Evolutionary conservation across 2,113 vertebrate genomes (phyloP), one percentile per base, ranked within the genome.

Genomic region (Zosterops japonicus): DNA sequence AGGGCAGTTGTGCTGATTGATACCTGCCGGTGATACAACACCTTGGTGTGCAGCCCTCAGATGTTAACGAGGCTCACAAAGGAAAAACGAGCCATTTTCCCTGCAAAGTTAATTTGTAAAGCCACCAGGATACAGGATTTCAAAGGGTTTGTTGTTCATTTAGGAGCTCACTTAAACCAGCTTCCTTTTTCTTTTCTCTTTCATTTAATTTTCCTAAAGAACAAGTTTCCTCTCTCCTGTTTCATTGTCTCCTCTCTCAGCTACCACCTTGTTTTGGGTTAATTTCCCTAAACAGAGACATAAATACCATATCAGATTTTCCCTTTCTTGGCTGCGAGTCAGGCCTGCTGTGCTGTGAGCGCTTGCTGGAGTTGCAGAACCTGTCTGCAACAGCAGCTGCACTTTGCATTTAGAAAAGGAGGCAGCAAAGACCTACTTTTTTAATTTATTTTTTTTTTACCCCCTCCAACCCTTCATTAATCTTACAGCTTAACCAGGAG

Each of bases 331-430:
- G 93, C 90, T 82, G 42, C 0, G 2, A 87, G 50, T 97, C 93
- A 96, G 90, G 47, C 77, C 83, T 90, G 90, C 90, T 95, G 88
- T 94, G 90, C 90, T 94, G 81, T 64, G 83, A 89, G 93, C 47
- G 77, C 77, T 85, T 50, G 33, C 23, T 89, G 83, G 77, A 91
- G 95, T 13, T 27, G 18, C 63, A 90, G 80, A 92, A 94, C 86
- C 84, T 61, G 69, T 82, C 89, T 68, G 50, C 86, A 83, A 11
- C 36, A 91, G 86, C 93, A 96, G 74, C 83, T 91, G 93, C 81
- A 70, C 52, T 93, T 84, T n/a, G 24, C 81, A 28, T 91, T 85
- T 87, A 46, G 59, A 80, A 95, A 77, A 77, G 22, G 47, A 90
- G 49, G 64, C n/a, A 68, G 77, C 46, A 81, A 94, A 78, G 18